Evolutionary conservation across 2,797 vertebrate species (phyloP).

Genomic region (Darevskia mixta): DNA sequence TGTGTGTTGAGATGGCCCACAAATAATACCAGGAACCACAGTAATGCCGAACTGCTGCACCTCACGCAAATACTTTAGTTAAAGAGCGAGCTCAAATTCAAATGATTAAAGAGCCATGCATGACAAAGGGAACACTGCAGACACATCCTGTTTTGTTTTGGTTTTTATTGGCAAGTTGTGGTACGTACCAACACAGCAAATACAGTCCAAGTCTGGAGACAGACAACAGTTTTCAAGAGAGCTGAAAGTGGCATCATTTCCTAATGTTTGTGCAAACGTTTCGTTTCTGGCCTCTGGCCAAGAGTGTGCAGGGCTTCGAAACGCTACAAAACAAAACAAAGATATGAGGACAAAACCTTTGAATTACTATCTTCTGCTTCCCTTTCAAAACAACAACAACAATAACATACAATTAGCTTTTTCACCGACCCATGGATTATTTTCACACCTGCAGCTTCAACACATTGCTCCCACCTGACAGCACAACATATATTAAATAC

Average conservation of each 20-base stretch:
- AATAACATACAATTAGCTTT: conserved; percentile 15
- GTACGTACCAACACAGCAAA: background rate
- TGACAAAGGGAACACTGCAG: background rate
- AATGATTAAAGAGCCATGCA: background rate
- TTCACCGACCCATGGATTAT: conserved; percentile 5
- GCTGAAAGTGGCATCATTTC: background rate
- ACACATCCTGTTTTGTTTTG: no score
- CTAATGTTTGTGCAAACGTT: background rate
- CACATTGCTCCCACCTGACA: background rate
- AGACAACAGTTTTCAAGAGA: background rate
- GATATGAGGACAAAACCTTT: background rate
- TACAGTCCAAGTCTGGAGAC: background rate
- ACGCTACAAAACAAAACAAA: background rate
- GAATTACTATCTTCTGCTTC: background rate
- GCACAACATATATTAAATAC: background rate
- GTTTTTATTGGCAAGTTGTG: background rate
- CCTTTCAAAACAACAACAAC: accelerated
- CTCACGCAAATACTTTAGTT: background rate
- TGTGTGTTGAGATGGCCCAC: background rate
- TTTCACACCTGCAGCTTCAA: background rate
- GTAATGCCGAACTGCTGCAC: background rate
- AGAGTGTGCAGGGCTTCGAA: background rate
- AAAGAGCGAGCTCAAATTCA: background rate
- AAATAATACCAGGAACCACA: background rate
- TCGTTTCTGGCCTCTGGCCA: background rate